Percentiles rank a stretch among this genome's conserved stretches.
Evolutionary conservation across 2,888 invertebrate species (phyloP).

Genomic region (Bembecia ichneumoniformis): DNA sequence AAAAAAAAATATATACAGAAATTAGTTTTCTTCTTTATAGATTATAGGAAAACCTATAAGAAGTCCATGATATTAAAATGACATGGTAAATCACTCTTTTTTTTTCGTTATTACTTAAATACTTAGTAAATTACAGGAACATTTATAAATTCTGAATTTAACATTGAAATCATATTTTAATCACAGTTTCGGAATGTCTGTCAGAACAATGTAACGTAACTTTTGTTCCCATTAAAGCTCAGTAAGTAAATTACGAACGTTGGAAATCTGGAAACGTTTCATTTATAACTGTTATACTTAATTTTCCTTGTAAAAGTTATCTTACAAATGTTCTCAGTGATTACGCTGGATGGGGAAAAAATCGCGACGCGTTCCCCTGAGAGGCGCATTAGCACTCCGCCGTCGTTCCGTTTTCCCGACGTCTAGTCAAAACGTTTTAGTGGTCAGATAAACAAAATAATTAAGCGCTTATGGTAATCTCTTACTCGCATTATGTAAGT

Average conservation of each 20-base stretch:
- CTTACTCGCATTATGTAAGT: constrained; percentile 5
- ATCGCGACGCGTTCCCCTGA: background rate
- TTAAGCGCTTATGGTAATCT: constrained; percentile 52
- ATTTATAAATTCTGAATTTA: no score
- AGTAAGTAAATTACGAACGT: background rate
- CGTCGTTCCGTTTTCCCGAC: constrained; percentile 23
- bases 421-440: constrained; percentile 43
- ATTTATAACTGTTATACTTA: background rate
- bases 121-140: no score
- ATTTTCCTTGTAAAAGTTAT: background rate
- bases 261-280: background rate
- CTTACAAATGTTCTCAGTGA: background rate
- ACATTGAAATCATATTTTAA: no score
- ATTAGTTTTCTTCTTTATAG: no score
- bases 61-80: no score
- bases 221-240: background rate
- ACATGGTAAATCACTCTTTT: no score
- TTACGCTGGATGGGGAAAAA: background rate
- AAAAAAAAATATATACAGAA: no score
- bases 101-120: no score
- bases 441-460: constrained; percentile 65
- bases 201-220: background rate
- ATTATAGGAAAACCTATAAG: no score
- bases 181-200: background rate
- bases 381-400: constrained; percentile 15